Percentiles rank a stretch among this genome's conserved stretches.
Conservation (phyloP, 2,888 invertebrate species). For the Pilophorus perplexus region DNA sequence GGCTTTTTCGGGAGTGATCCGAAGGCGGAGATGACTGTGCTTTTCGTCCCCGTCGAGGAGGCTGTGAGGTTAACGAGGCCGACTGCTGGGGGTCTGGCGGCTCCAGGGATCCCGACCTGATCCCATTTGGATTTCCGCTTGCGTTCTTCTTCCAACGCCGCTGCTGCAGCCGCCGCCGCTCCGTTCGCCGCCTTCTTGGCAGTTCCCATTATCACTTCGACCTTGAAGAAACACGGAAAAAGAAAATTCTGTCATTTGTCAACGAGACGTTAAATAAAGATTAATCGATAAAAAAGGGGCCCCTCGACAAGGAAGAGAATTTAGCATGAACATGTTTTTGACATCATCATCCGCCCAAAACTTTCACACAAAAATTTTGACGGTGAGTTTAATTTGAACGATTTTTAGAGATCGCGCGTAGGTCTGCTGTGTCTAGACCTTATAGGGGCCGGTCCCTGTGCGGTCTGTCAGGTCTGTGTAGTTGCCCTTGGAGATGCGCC, state of each 20-base stretch:
- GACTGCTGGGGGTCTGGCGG: slow-evolving; percentile 57
- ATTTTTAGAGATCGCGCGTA: too few relatives aligned
- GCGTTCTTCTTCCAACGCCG: slow-evolving; percentile 65
- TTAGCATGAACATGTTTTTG: too few relatives aligned
- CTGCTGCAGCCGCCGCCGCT: slow-evolving; percentile 57
- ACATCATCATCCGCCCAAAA: too few relatives aligned
- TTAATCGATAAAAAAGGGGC: too few relatives aligned
- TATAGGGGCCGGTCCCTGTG: too few relatives aligned
- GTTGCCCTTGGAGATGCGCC: too few relatives aligned
- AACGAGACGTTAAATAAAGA: too few relatives aligned
- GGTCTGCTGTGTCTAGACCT: too few relatives aligned
- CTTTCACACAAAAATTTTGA: too few relatives aligned
- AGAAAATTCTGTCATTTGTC: background rate
- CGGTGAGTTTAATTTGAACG: too few relatives aligned
- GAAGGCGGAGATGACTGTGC: slow-evolving; percentile 89
- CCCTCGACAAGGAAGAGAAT: too few relatives aligned
- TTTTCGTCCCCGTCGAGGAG: slow-evolving; percentile 82
- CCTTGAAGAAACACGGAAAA: slow-evolving; percentile 50
- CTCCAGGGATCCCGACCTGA: slow-evolving; percentile 61
- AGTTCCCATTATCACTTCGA: slow-evolving; percentile 77
- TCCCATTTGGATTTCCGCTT: slow-evolving; percentile 91
- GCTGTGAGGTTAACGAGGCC: slow-evolving; percentile 68
- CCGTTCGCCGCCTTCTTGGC: slow-evolving; percentile 52
- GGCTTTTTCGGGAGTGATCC: slow-evolving; percentile 82
- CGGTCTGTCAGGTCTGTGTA: too few relatives aligned